These are phyloP conservation scores for Globicephala melas DNA, from an alignment of 2,113 vertebrate genomes.

Conservation along the genomic window DNA sequence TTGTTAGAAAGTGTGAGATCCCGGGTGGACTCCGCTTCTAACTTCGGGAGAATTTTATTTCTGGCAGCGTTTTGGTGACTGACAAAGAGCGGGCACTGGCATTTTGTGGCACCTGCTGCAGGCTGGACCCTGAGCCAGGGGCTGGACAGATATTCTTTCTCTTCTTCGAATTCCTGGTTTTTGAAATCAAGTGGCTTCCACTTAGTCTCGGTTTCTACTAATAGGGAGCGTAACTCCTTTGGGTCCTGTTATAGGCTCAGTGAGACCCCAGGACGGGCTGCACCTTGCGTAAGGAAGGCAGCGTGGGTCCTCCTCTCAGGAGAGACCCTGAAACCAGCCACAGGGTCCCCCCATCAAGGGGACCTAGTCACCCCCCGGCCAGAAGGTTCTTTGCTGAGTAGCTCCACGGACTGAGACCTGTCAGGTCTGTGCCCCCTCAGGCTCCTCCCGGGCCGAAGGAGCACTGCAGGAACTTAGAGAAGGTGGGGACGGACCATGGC, in stretches of 20 bases:
- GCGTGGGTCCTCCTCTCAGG: background rate
- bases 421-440: too few relatives aligned
- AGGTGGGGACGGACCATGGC: too few relatives aligned
- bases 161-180: background rate
- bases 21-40: too few relatives aligned
- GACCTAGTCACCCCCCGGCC: too few relatives aligned
- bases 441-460: background rate
- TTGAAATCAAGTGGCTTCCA: background rate
- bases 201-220: background rate
- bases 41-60: background rate
- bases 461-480: too few relatives aligned
- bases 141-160: background rate
- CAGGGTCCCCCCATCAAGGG: background rate
- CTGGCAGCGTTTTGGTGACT: background rate
- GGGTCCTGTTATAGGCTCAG: background rate
- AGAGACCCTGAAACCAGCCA: background rate
- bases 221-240: background rate
- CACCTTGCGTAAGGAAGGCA: too few relatives aligned
- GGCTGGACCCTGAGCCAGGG: too few relatives aligned
- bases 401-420: background rate
- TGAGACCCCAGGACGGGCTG: background rate
- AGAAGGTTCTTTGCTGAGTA: background rate
- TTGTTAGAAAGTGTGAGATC: background rate
- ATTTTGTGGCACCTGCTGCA: background rate
- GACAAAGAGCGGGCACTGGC: background rate